These are phyloP conservation scores for Chalcis sispes DNA, from an alignment of 2,888 invertebrate species.

Conservation along the genomic window DNA sequence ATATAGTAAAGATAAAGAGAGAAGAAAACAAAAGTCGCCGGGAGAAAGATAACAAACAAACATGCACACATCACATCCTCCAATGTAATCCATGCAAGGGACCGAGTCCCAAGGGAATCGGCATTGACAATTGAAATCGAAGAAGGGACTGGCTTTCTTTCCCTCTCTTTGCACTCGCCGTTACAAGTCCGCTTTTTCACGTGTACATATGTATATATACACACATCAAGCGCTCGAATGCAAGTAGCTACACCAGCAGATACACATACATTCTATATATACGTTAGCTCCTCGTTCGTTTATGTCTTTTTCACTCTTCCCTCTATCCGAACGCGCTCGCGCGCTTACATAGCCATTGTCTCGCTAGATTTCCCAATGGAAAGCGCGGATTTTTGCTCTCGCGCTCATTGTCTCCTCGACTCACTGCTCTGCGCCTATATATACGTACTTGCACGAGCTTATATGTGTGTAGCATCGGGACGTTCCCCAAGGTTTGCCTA, in stretches of 20 bases:
- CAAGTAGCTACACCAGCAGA: slow-evolving; percentile 65
- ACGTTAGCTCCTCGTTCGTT: not conserved
- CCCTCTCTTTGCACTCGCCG: slow-evolving; percentile 3
- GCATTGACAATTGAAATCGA: slow-evolving; percentile 8
- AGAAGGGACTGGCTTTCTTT: not conserved
- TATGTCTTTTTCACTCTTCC: slow-evolving; percentile 7
- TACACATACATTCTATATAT: too few species aligned
- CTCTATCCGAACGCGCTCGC: too few species aligned
- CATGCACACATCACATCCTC: not conserved
- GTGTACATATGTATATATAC: too few species aligned
- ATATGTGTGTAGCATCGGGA: too few species aligned
- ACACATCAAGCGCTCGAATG: too few species aligned
- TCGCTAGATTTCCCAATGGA: slow-evolving; percentile 67
- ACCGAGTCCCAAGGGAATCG: slow-evolving; percentile 4
- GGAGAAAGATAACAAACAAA: slow-evolving; percentile 18
- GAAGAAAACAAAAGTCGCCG: slow-evolving; percentile 15
- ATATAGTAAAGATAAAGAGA: not conserved
- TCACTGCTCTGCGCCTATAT: too few species aligned
- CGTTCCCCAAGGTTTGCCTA: too few species aligned
- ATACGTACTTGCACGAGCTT: too few species aligned
- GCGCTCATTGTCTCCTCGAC: too few species aligned
- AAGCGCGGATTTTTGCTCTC: slow-evolving; percentile 56
- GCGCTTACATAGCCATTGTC: too few species aligned
- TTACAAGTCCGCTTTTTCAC: slow-evolving; percentile 47
- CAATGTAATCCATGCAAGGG: too few species aligned